Evolutionary conservation across 2,888 invertebrate genomes (phyloP).

Genomic region (Oligia strigilis): DNA sequence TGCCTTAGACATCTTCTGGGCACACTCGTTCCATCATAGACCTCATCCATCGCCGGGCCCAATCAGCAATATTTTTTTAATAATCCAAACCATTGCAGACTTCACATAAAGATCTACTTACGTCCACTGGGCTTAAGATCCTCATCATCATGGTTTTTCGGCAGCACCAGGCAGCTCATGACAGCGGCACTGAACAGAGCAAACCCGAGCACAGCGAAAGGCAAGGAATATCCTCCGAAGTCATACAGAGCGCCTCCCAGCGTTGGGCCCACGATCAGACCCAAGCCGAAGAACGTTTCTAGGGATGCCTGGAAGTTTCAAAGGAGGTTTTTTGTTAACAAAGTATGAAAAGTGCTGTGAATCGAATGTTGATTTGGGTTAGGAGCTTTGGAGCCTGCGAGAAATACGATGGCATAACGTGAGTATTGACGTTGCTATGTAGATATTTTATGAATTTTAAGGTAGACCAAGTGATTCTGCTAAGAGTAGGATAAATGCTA

Average conservation of each 20-base stretch:
- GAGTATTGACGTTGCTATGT: background rate
- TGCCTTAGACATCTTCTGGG: too few species aligned
- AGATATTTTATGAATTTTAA: background rate
- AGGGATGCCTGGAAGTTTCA: constrained; percentile 92
- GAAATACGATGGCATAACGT: background rate
- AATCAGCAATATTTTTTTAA: too few species aligned
- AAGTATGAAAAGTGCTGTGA: background rate
- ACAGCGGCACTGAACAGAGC: constrained; percentile 94
- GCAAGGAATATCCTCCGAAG: constrained; percentile 94
- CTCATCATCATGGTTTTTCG: constrained; percentile 90
- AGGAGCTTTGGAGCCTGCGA: background rate
- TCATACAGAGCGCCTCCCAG: constrained; percentile 96
- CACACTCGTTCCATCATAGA: too few species aligned
- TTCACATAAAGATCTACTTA: constrained; percentile 79
- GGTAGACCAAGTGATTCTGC: background rate
- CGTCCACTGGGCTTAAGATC: constrained; percentile 91
- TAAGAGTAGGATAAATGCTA: background rate
- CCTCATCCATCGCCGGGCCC: too few species aligned
- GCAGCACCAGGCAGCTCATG: constrained; percentile 93
- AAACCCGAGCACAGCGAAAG: constrained; percentile 95
- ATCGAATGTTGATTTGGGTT: background rate
- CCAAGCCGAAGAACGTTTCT: constrained; percentile 97
- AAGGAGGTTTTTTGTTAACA: background rate
- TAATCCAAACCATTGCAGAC: too few species aligned
- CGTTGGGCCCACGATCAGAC: constrained; percentile 97